Conservation (phyloP, 1,140 invertebrate species). For the Saccostrea cuccullata region DNA sequence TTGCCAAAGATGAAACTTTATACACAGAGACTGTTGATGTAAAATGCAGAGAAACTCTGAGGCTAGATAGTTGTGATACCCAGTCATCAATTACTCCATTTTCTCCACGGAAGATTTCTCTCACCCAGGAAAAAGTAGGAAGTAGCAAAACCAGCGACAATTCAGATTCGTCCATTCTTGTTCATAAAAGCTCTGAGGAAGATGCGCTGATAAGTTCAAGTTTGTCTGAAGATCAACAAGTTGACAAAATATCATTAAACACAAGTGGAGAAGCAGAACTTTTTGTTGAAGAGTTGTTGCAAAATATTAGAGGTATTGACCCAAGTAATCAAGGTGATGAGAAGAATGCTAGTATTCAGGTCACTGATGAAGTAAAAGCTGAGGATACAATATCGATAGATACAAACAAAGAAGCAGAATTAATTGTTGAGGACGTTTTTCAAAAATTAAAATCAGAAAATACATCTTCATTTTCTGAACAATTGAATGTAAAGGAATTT, state of each 20-base stretch:
- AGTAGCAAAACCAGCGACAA: background rate
- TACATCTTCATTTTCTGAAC: background rate
- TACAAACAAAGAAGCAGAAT: slow-evolving; percentile 18
- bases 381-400: background rate
- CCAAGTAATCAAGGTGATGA: background rate
- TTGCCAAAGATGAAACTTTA: slow-evolving; percentile 30
- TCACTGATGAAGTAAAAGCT: background rate
- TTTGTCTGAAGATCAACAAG: background rate
- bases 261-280: slow-evolving; percentile 17
- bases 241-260: slow-evolving; percentile 12
- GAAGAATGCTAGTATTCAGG: background rate
- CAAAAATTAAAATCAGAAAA: background rate
- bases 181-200: slow-evolving; percentile 33
- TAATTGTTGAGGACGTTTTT: slow-evolving; percentile 9
- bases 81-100: background rate
- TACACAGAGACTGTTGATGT: slow-evolving; percentile 41
- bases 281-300: background rate
- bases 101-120: background rate
- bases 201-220: background rate
- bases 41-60: background rate
- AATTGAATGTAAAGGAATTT: background rate
- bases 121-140: slow-evolving; percentile 24
- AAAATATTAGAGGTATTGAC: background rate
- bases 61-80: background rate
- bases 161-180: slow-evolving; percentile 21